Conservation (phyloP, 35 echinoderm and acorn worm species). For the Acanthaster planci region DNA sequence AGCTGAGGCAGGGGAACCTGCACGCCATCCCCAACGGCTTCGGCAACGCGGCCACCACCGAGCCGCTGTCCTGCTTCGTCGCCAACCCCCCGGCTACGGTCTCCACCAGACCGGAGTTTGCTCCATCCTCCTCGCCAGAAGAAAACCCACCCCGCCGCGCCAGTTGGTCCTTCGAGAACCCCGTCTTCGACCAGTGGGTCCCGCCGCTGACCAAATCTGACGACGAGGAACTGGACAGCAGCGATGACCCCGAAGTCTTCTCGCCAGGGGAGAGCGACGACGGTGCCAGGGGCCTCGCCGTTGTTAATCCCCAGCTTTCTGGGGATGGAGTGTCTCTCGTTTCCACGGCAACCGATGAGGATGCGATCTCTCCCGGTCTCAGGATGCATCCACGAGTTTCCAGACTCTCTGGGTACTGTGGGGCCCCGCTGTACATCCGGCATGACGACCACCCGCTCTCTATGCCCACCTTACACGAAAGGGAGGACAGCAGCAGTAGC, state of each 20-base stretch:
- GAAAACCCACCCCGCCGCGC: neutral
- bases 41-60: neutral
- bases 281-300: neutral
- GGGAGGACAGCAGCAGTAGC: conserved; percentile 7
- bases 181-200: conserved; percentile 27
- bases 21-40: neutral
- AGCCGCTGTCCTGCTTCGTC: neutral
- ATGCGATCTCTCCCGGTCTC: neutral
- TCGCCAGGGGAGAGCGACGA: neutral
- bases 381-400: neutral
- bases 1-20: neutral
- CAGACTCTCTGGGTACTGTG: neutral
- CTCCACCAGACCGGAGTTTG: neutral
- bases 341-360: too few relatives aligned
- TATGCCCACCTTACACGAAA: neutral
- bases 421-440: neutral
- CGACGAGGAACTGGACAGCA: neutral
- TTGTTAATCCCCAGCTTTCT: neutral
- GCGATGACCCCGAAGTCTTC: neutral
- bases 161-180: conserved; percentile 19
- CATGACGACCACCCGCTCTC: neutral
- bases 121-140: neutral
- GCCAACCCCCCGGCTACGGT: neutral
- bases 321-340: too few relatives aligned
- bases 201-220: neutral